Evolutionary conservation across 2,888 invertebrate genomes (phyloP).

Genomic region (Caprella mutica): DNA sequence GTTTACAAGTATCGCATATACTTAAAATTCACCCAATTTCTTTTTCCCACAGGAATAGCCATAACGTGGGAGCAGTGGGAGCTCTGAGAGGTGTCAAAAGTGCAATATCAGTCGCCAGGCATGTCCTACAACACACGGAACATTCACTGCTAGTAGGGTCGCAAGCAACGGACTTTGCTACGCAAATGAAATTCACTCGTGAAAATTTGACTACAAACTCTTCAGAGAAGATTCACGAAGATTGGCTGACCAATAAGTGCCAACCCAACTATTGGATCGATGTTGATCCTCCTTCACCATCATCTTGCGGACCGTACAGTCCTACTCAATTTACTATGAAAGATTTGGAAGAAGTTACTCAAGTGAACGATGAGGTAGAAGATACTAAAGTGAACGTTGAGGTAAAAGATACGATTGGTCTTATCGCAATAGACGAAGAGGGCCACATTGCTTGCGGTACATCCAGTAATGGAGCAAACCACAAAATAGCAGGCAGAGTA

Average conservation of each 20-base stretch:
- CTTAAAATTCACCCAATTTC: too few species aligned
- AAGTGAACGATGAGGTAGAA: slow-evolving; percentile 37
- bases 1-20: too few species aligned
- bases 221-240: slow-evolving; percentile 57
- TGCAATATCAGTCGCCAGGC: slow-evolving; percentile 82
- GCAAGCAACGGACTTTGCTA: slow-evolving; percentile 77
- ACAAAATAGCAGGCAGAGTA: slow-evolving; percentile 82
- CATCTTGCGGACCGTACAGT: slow-evolving; percentile 75
- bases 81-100: slow-evolving; percentile 66
- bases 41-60: slow-evolving; percentile 39
- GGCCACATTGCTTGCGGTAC: slow-evolving; percentile 46
- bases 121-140: slow-evolving; percentile 73
- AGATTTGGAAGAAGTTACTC: too few species aligned
- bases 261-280: slow-evolving; percentile 97
- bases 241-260: slow-evolving; percentile 68
- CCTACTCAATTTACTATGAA: too few species aligned
- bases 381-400: not conserved
- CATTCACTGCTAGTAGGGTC: slow-evolving; percentile 86
- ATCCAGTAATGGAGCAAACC: slow-evolving; percentile 74
- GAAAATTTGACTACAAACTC: slow-evolving; percentile 59
- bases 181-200: slow-evolving; percentile 71
- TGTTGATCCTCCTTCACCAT: slow-evolving; percentile 69
- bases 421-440: slow-evolving; percentile 64
- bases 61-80: slow-evolving; percentile 67
- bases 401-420: slow-evolving; percentile 86